Conservation (phyloP, 2,888 invertebrate species). For the Agriopis aurantiaria region DNA sequence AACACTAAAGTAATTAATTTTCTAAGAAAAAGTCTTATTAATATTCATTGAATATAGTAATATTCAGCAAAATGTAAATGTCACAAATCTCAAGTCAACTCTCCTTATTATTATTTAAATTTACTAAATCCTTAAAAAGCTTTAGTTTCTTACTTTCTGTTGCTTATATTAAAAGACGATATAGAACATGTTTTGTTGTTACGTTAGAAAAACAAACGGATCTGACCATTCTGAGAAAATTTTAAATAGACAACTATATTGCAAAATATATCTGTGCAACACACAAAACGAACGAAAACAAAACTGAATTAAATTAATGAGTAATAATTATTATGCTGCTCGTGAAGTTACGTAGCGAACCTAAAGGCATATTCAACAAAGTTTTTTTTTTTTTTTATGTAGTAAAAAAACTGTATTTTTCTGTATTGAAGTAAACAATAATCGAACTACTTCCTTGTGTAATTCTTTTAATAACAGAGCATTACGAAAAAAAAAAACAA, state of each 20-base stretch:
- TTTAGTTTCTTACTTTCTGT: too few species aligned
- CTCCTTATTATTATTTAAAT: conserved; percentile 10
- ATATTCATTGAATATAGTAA: not conserved
- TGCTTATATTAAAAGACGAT: too few species aligned
- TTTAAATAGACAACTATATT: conserved; percentile 43
- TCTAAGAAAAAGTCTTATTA: not conserved
- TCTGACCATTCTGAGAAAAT: conserved; percentile 46
- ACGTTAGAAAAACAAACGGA: not conserved
- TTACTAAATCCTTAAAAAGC: too few species aligned
- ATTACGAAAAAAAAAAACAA: not conserved
- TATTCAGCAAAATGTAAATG: not conserved
- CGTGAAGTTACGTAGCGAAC: conserved; percentile 47
- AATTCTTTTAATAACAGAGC: not conserved
- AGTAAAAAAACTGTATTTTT: not conserved
- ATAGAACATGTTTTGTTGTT: too few species aligned
- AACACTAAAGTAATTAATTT: conserved; percentile 20
- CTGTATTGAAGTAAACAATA: not conserved
- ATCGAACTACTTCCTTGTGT: not conserved
- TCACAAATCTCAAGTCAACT: conserved; percentile 8
- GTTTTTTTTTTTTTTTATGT: too few species aligned
- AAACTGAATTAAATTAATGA: conserved; percentile 38
- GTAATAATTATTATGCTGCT: conserved; percentile 39
- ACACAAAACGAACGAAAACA: conserved; percentile 44
- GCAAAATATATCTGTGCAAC: conserved; percentile 50
- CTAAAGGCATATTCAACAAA: conserved; percentile 44